phyloP scores from a whole-genome alignment of 1,140 invertebrate species.

The Vanessa tameamea region DNA sequence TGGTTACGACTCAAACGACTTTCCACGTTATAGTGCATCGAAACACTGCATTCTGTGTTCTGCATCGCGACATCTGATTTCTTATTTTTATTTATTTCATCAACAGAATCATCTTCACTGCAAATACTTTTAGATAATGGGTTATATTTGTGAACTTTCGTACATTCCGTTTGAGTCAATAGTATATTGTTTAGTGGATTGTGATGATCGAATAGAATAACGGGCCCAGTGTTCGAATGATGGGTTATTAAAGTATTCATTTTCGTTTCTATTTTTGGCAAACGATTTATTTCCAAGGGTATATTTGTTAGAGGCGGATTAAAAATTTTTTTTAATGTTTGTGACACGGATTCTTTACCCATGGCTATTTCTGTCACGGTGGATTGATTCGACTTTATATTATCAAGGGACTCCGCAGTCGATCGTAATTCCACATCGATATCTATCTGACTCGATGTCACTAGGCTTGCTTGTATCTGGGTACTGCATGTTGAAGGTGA shows the following conservation, averaged over 20 bases:
- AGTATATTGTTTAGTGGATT: slow-evolving; percentile 71
- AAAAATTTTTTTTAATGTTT: slow-evolving; percentile 16
- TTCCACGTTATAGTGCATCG: slow-evolving; percentile 45
- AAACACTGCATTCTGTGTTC: too few species aligned
- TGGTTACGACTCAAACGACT: slow-evolving; percentile 5
- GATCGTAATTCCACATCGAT: slow-evolving; percentile 50
- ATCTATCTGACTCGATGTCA: slow-evolving; percentile 69
- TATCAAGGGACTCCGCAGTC: slow-evolving; percentile 35
- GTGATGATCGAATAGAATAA: slow-evolving; percentile 58
- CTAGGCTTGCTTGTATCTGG: slow-evolving; percentile 62
- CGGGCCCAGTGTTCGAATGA: slow-evolving; percentile 27
- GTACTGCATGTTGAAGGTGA: slow-evolving; percentile 51
- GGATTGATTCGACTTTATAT: slow-evolving; percentile 32
- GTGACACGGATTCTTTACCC: slow-evolving; percentile 10
- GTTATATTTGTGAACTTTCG: slow-evolving; percentile 55
- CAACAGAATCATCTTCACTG: slow-evolving; percentile 17
- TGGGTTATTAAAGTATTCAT: slow-evolving; percentile 5
- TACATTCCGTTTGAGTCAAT: slow-evolving; percentile 42
- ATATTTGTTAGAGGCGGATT: slow-evolving; percentile 1
- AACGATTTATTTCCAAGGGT: slow-evolving; percentile 29
- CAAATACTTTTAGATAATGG: slow-evolving; percentile 36
- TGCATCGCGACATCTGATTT: slow-evolving; percentile 37
- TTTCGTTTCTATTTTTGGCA: slow-evolving; percentile 7
- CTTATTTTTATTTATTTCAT: slow-evolving; percentile 27
- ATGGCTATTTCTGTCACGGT: slow-evolving; percentile 23